These are phyloP conservation scores for Rhipidura dahli DNA, from an alignment of 2,113 vertebrate species.

Conservation along the genomic window DNA sequence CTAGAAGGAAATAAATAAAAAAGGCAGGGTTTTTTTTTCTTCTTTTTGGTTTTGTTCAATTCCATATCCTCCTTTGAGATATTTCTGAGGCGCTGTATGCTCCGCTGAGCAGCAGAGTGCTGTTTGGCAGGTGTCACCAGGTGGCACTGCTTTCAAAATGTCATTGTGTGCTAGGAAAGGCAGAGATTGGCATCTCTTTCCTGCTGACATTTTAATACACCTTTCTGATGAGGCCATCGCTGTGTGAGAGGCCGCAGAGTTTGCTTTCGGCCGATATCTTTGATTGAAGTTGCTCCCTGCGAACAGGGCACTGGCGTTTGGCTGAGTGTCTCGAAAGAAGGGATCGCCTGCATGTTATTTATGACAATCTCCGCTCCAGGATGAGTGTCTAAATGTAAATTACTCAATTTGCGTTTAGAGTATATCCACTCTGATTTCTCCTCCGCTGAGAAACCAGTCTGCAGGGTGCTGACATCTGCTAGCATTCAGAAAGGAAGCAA, in stretches of 20 bases:
- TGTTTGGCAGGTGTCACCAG: conserved; percentile 64
- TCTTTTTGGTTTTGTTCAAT: background rate
- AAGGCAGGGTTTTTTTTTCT: rapidly evolving
- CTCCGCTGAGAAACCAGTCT: conserved; percentile 29
- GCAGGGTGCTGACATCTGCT: conserved; percentile 57
- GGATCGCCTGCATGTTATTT: background rate
- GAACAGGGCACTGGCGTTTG: background rate
- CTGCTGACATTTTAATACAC: conserved; percentile 61
- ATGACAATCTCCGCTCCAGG: conserved; percentile 39
- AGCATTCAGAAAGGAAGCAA: conserved; percentile 40
- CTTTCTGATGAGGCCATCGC: conserved; percentile 45
- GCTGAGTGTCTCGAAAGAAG: conserved; percentile 25
- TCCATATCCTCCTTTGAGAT: background rate
- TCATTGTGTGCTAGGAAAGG: background rate
- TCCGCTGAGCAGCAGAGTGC: conserved; percentile 5
- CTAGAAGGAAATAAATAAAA: background rate
- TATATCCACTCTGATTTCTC: conserved; percentile 40
- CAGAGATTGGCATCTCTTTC: conserved; percentile 55
- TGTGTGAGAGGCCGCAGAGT: conserved; percentile 24
- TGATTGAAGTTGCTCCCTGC: conserved; percentile 46
- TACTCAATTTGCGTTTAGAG: conserved; percentile 51
- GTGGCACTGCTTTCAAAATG: conserved; percentile 63
- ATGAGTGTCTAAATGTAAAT: conserved; percentile 60
- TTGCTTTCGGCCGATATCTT: background rate
- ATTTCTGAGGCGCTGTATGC: background rate